These are phyloP conservation scores for Ptychadena robeensis DNA, from an alignment of 2,797 vertebrate species.

Conservation along the genomic window DNA sequence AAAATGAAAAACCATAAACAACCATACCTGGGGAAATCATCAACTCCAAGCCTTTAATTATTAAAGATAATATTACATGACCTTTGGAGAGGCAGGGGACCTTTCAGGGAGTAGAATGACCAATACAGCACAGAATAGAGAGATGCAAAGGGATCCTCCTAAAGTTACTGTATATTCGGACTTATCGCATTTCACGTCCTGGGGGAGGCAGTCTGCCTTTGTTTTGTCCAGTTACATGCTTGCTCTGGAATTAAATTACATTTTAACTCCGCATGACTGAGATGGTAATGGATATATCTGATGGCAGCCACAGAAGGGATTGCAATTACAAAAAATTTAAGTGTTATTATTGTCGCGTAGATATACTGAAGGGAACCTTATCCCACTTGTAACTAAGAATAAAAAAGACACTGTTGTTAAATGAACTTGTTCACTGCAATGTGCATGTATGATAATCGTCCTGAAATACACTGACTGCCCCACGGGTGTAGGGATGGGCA, in stretches of 20 bases:
- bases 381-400: background rate
- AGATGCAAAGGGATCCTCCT: constrained; percentile 38
- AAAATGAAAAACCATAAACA: background rate
- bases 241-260: constrained; percentile 60
- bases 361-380: constrained; percentile 21
- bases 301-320: constrained; percentile 25
- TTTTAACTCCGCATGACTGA: constrained; percentile 60
- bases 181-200: constrained; percentile 53
- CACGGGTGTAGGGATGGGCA: no score
- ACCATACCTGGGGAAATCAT: constrained; percentile 4
- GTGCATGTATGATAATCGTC: no score
- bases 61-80: constrained; percentile 59
- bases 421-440: background rate
- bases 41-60: constrained; percentile 49
- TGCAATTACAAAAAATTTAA: constrained; percentile 50
- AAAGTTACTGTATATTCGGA: constrained; percentile 53
- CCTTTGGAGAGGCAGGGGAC: constrained; percentile 39
- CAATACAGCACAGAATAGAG: constrained; percentile 12
- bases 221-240: constrained; percentile 51
- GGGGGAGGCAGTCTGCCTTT: constrained; percentile 49
- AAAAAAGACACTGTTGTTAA: background rate
- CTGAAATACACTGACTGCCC: no score
- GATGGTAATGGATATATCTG: constrained; percentile 57
- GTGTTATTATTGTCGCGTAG: constrained; percentile 27
- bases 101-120: constrained; percentile 36